phyloP scores from a whole-genome alignment of 35 echinoderm and acorn worm species.

The Antedon bifida region DNA sequence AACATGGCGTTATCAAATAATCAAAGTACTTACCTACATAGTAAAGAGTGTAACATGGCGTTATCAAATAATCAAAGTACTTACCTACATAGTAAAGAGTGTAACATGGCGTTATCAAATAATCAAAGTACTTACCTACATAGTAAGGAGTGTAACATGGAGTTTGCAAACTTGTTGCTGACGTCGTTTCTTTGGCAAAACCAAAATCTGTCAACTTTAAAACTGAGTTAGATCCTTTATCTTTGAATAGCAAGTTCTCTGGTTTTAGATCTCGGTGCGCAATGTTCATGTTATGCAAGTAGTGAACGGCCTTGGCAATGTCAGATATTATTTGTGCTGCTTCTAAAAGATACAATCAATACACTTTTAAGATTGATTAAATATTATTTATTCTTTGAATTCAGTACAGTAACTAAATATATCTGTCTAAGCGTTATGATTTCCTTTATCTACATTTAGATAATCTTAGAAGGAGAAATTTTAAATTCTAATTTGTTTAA shows the following conservation, averaged over 20 bases:
- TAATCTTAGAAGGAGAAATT: no score
- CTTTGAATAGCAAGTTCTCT: constrained; percentile 73
- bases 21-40: constrained; percentile 74
- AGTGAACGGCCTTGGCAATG: constrained; percentile 68
- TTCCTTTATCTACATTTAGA: no score
- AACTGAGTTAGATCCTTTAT: constrained; percentile 36
- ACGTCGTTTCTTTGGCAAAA: constrained; percentile 86
- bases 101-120: constrained; percentile 88
- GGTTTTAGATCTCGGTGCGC: constrained; percentile 96
- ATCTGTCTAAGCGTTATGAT: no score
- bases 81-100: constrained; percentile 96
- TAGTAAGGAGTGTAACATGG: constrained; percentile 98
- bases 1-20: constrained; percentile 91
- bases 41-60: constrained; percentile 93
- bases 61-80: constrained; percentile 38
- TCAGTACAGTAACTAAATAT: no score
- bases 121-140: constrained; percentile 63
- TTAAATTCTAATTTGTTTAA: no score
- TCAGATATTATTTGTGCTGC: constrained; percentile 76
- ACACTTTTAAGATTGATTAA: neutral
- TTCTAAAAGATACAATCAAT: constrained; percentile 31
- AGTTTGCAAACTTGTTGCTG: constrained; percentile 62
- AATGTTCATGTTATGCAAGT: constrained; percentile 81
- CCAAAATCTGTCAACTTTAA: constrained; percentile 97
- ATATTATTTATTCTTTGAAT: no score